These are phyloP conservation scores for Drosophila prosaltans DNA, from an alignment of 1,140 invertebrate genomes.

Conservation along the genomic window DNA sequence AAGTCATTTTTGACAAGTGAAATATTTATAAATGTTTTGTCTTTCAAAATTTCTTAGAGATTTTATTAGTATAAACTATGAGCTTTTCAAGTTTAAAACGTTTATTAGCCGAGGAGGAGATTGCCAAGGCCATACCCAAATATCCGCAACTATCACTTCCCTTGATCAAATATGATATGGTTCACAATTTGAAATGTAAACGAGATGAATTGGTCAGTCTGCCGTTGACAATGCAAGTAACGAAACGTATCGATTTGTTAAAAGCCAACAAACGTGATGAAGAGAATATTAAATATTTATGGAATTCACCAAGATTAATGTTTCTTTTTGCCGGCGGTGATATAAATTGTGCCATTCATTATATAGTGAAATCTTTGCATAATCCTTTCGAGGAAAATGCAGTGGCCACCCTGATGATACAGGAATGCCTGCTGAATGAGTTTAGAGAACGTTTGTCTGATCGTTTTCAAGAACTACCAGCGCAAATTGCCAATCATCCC, in stretches of 20 bases:
- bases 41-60: background rate
- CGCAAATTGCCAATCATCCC: constrained; percentile 41
- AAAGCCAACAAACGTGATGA: background rate
- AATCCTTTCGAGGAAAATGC: constrained; percentile 52
- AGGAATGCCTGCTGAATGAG: constrained; percentile 53
- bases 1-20: background rate
- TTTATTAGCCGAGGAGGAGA: background rate
- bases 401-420: constrained; percentile 60
- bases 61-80: background rate
- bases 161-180: constrained; percentile 42
- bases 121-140: background rate
- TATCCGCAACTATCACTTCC: constrained; percentile 10
- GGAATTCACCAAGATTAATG: constrained; percentile 54
- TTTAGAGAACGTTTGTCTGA: constrained; percentile 44
- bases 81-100: background rate
- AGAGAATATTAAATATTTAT: constrained; percentile 21
- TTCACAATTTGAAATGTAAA: constrained; percentile 38
- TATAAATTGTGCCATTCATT: constrained; percentile 60
- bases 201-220: constrained; percentile 18
- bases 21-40: constrained; percentile 2
- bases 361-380: constrained; percentile 57
- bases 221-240: background rate
- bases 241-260: background rate
- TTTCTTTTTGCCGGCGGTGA: constrained; percentile 67
- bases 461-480: constrained; percentile 32